phyloP scores from a whole-genome alignment of 64 coral and sea anemone genomes.

The Montipora foliosa region DNA sequence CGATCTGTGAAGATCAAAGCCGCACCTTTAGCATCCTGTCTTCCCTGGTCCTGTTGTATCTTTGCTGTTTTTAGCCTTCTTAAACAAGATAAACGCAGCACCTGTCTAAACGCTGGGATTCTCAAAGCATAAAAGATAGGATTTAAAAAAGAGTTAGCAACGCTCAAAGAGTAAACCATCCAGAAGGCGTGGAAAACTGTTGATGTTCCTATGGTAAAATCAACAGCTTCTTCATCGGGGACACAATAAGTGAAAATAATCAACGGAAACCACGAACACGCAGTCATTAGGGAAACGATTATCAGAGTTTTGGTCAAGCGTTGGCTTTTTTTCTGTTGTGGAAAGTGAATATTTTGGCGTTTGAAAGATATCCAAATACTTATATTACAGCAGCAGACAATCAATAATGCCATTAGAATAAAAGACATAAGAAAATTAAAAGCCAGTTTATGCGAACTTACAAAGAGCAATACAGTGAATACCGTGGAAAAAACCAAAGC shows the following conservation, averaged over 20 bases:
- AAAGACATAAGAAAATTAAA: background rate
- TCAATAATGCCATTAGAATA: background rate
- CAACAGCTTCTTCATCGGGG: background rate
- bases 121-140: background rate
- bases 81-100: background rate
- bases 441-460: background rate
- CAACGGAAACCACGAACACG: background rate
- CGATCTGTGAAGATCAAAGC: background rate
- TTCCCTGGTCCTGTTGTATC: background rate
- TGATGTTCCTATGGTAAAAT: background rate
- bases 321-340: background rate
- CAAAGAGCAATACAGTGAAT: background rate
- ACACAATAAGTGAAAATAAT: background rate
- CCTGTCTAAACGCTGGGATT: constrained; percentile 1
- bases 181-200: background rate
- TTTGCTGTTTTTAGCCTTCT: background rate
- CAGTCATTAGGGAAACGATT: background rate
- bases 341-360: background rate
- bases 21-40: background rate
- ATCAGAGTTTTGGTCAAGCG: background rate
- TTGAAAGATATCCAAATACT: background rate
- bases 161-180: background rate
- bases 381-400: background rate
- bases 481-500: background rate
- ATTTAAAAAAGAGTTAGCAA: background rate